Evolutionary conservation across 2,797 vertebrate genomes (phyloP).

Genomic region (Micrastur ruficollis): DNA sequence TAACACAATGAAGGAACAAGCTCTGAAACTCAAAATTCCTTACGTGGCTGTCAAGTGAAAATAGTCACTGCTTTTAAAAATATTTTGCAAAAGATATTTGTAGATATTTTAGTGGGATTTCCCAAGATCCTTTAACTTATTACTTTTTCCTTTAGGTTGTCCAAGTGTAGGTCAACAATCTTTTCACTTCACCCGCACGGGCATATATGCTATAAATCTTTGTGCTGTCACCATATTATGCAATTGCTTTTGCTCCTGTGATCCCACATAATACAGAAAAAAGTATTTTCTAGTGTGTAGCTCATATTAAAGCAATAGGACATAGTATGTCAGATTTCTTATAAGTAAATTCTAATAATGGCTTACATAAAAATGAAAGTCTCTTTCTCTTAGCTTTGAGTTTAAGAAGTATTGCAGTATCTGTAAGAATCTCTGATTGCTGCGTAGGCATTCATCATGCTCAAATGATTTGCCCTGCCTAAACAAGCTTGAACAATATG

Average conservation of each 20-base stretch:
- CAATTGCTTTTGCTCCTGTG: conserved; percentile 43
- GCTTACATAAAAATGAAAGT: conserved; percentile 69
- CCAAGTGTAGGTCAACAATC: conserved; percentile 13
- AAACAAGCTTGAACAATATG: conserved; percentile 66
- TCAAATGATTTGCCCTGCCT: conserved; percentile 62
- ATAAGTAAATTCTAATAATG: conserved; percentile 73
- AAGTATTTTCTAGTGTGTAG: conserved; percentile 49
- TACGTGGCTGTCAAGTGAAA: conserved; percentile 46
- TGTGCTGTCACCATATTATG: conserved; percentile 4
- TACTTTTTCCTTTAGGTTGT: not conserved
- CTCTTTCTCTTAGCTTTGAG: conserved; percentile 67
- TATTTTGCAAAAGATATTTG: not conserved
- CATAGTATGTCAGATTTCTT: conserved; percentile 61
- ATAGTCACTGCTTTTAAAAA: conserved; percentile 36
- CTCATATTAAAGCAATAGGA: conserved; percentile 73
- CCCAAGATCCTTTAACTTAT: not conserved
- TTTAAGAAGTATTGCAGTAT: conserved; percentile 68
- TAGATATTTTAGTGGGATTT: conserved; percentile 27
- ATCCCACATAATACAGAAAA: not conserved
- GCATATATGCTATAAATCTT: conserved; percentile 22
- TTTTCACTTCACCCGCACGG: not conserved
- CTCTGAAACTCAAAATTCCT: conserved; percentile 30
- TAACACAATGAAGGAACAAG: not conserved
- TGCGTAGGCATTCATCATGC: conserved; percentile 52
- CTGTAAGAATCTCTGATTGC: conserved; percentile 37